Evolutionary conservation across 2,113 vertebrate species (phyloP), one percentile per base, ranked within the genome.

Genomic region (Coryphaenoides rupestris): DNA sequence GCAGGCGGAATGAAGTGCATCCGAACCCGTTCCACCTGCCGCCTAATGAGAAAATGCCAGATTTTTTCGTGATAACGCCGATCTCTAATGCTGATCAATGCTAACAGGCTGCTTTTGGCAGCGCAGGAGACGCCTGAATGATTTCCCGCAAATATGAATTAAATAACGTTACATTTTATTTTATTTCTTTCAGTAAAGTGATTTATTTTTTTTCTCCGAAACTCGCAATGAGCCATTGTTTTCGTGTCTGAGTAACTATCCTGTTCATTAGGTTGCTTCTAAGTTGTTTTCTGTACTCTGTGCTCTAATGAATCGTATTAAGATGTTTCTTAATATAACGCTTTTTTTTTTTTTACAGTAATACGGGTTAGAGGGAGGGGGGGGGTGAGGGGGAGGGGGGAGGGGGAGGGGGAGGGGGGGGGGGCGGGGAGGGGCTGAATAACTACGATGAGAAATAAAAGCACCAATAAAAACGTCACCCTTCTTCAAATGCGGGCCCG

Each of bases 11-110:
- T 49, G 17, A 55, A 23, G 80, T 73, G 50, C 74, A 76, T 67
- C 75, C n/a, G 76, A 71, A 76, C 73, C 68, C 70, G 77, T 83
- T 88, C 79, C 83, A 88, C 85, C 84, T 88, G 83, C 75, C 86
- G 28, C 75, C 63, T 71, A 74, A 80, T 46, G 65, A 81, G 69
- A 76, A 70, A 64, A 73, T 1, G 26, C 63, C 63, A 58, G 49
- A 50, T 45, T 19, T 62, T 64, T 46, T 69, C 71, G 56, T 72
- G 75, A 70, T 68, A 69, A 65, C 63, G 68, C 68, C 74, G 66
- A 73, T 62, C 55, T 72, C 80, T 64, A 70, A 53, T 68, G 59
- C 64, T 72, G 82, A 87, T 83, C 28, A 55, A 62, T 73, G 80
- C 71, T 74, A 3, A 58, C 74, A 75, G 70, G 73, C 52, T 72